Base-by-base conservation (phyloP, 1,140 invertebrate genomes). In the Melipona quadrifasciata region DNA sequence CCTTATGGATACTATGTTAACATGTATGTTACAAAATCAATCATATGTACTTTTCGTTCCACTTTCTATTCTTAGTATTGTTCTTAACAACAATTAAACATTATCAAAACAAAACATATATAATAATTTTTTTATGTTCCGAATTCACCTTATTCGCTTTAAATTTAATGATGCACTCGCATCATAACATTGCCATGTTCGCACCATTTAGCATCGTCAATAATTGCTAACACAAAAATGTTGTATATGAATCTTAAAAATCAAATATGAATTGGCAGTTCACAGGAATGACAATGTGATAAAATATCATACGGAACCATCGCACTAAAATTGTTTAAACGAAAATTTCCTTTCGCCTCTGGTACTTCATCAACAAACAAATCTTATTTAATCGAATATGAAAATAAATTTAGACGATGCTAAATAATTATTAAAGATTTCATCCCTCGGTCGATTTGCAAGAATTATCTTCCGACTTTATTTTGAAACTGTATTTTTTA, bases 201-300 rank as follows among this genome's bases (percentile, higher is more conserved):
- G 16, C 27, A 19, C 14, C 5, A 82, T 70, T 82, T 61, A 24
- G 6, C 47, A 74, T 73, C 31, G 57, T 64, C n/a, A 72, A 5
- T 51, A 47, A 72, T 72, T 24, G 47, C 17, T 21, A 24, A 58
- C 47, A 17, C 34, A 58, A 51, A 72, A 4, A 57, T n/a, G 65
- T 72, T 21, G 55, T 58, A 65, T 51, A 75, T 47, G 17, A 51
- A 27, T 64, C 55, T 81, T 75, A 82, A 31, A 17, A 27, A 70
- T 72, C 65, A 74, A 67, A 72, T 73, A 80, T 39, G 17, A 75
- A 72, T 65, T 85, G 88, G 87, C 83, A 91, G 85, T 91, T 89
- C 14, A 83, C 67, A 86, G 89, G 90, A 92, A 92, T 92, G 88
- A 65, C 85, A 86, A 74, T n/a, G 77, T 85, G 53, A 51, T 61